Conservation (phyloP, 2,888 invertebrate genomes). For the Celastrina argiolus region DNA sequence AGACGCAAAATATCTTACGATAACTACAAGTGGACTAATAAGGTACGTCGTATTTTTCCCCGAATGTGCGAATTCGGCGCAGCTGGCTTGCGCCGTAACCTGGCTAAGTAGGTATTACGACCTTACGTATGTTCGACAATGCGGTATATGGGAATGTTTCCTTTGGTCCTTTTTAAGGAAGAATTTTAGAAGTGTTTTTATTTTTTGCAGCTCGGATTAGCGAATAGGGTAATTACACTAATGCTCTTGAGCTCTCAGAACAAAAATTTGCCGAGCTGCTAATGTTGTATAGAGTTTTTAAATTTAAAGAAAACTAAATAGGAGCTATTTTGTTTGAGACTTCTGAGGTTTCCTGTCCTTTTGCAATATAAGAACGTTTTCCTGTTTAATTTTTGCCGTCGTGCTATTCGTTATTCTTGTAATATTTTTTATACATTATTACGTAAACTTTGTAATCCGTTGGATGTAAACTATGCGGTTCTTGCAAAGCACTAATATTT, state of each 20-base stretch:
- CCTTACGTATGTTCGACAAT: slow-evolving; percentile 26
- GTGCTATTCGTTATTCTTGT: too few relatives aligned
- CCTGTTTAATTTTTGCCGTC: too few relatives aligned
- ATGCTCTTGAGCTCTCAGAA: neutral
- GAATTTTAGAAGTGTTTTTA: slow-evolving; percentile 12
- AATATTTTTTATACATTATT: neutral
- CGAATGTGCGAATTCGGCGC: slow-evolving; percentile 56
- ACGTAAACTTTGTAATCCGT: too few relatives aligned
- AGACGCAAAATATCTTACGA: slow-evolving; percentile 29
- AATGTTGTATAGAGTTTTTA: neutral
- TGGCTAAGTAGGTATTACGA: slow-evolving; percentile 30
- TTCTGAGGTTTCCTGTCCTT: neutral
- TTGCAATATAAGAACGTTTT: neutral
- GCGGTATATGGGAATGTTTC: slow-evolving; percentile 13
- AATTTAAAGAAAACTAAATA: neutral
- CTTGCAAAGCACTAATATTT: too few relatives aligned
- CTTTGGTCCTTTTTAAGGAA: slow-evolving; percentile 15
- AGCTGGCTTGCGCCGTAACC: slow-evolving; percentile 53
- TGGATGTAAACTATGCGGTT: too few relatives aligned
- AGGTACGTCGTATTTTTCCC: slow-evolving; percentile 56
- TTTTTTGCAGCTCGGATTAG: slow-evolving; percentile 11
- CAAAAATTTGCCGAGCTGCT: neutral
- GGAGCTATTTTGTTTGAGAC: neutral
- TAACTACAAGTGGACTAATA: slow-evolving; percentile 52
- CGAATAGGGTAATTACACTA: slow-evolving; percentile 13